Base-by-base conservation (phyloP, 2,888 invertebrate species). In the Yponomeuta sedellus region DNA sequence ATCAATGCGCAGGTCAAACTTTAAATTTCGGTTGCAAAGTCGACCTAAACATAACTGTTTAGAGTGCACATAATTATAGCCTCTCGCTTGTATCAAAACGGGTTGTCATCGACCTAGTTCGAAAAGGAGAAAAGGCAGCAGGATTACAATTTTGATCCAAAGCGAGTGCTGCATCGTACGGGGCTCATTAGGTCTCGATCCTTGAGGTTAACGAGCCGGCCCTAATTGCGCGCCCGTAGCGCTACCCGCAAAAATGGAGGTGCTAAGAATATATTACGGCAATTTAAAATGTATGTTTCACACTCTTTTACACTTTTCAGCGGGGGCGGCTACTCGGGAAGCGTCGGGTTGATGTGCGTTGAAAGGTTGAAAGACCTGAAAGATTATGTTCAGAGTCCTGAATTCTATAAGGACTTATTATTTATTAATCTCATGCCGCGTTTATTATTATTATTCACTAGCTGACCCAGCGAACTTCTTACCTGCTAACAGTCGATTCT, bases 221-320 rank as follows among this genome's bases (percentile, higher is more conserved):
- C 65, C 65, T 69, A 67, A 67, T 67, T 62, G 62, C 62, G 39
- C 20, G 59, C 59, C 10, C 57, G 57, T 20, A 56, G 57, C 59
- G 59, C 59, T 62, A 63, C 67, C 69, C 69, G 69, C 68, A 68
- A 83, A 83, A 83, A 80, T 80, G 78, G 77, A 76, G 77, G 71
- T 72, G 77, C 74, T 67, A 72, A 70, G 75, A 78, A 78, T 76
- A 78, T 78, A 78, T 80, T 75, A 77, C 75, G 75, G 79, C 78
- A 80, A 82, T 83, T 82, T 79, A 72, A 75, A 81, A 83, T 84
- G 83, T 82, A 83, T 81, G 82, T 79, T 82, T 82, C 77, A 70
- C 78, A 78, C 79, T 75, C 75, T 77, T 77, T 80, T 80, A 75
- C 77, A 77, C 78, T 68, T 70, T 70, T 65, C 66, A 65, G 57